Evolutionary conservation across 2,113 vertebrate genomes (phyloP).

Genomic region (Saimiri boliviensis): DNA sequence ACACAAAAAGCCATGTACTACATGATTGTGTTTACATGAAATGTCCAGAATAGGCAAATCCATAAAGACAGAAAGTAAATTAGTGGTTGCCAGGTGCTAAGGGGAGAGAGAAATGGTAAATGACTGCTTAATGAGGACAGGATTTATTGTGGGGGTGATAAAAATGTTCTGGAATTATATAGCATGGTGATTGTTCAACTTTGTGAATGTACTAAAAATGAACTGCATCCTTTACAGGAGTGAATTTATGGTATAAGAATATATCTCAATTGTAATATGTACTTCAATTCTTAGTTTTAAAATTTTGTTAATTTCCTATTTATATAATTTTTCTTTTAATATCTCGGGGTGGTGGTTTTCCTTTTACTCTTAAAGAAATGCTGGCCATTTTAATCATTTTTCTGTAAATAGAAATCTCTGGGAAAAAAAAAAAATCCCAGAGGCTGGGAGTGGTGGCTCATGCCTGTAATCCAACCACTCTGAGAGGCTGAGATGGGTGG

Average conservation of each 20-base stretch:
- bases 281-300: neutral
- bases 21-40: neutral
- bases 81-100: neutral
- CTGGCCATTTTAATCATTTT: neutral
- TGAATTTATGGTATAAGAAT: neutral
- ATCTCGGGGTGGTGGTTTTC: neutral
- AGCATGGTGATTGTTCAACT: neutral
- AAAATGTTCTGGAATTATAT: neutral
- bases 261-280: neutral
- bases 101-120: neutral
- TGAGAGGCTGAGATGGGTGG: too few species aligned
- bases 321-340: neutral
- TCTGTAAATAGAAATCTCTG: neutral
- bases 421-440: neutral
- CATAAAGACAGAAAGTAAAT: neutral
- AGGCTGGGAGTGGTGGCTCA: too few species aligned
- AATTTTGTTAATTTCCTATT: neutral
- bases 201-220: slow-evolving; percentile 1
- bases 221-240: neutral
- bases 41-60: neutral
- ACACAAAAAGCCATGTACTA: neutral
- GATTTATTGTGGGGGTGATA: neutral
- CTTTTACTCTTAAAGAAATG: slow-evolving; percentile 1
- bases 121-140: neutral
- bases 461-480: too few species aligned